These are phyloP conservation scores for Eulemur macaco DNA, from an alignment of 2,113 vertebrate genomes.

Conservation along the genomic window DNA sequence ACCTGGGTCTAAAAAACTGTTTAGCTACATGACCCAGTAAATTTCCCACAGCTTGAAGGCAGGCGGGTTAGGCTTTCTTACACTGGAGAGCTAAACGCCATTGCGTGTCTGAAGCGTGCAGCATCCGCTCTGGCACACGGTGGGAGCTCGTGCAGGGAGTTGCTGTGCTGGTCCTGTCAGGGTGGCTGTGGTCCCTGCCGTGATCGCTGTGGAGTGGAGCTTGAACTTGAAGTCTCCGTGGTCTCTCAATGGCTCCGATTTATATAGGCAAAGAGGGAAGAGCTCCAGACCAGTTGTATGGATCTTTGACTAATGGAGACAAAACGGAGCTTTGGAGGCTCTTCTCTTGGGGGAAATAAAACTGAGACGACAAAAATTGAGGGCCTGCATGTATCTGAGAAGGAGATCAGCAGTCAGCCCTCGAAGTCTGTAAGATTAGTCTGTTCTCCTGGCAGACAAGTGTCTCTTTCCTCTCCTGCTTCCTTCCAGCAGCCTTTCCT, in stretches of 20 bases:
- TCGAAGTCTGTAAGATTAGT: accelerated
- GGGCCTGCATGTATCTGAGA: neutral
- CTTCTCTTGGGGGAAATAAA: neutral
- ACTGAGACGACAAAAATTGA: accelerated
- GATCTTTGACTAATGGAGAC: neutral
- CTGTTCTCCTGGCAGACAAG: neutral
- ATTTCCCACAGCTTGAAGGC: neutral
- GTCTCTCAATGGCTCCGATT: neutral
- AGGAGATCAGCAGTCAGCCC: neutral
- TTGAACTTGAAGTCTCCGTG: neutral
- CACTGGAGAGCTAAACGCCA: neutral
- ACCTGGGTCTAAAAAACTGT: neutral
- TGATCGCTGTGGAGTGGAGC: accelerated
- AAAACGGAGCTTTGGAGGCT: neutral
- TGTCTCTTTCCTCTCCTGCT: neutral
- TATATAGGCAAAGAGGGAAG: neutral
- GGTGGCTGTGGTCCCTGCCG: no score
- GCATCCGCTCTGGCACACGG: no score
- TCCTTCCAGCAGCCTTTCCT: neutral
- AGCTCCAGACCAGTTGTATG: neutral
- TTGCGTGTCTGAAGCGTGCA: accelerated
- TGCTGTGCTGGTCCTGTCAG: no score
- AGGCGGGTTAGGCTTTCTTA: neutral
- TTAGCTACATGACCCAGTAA: neutral
- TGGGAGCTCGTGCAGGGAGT: accelerated